phyloP scores from a whole-genome alignment of 2,888 invertebrate genomes.

The Lissocephala sabroskyi region DNA sequence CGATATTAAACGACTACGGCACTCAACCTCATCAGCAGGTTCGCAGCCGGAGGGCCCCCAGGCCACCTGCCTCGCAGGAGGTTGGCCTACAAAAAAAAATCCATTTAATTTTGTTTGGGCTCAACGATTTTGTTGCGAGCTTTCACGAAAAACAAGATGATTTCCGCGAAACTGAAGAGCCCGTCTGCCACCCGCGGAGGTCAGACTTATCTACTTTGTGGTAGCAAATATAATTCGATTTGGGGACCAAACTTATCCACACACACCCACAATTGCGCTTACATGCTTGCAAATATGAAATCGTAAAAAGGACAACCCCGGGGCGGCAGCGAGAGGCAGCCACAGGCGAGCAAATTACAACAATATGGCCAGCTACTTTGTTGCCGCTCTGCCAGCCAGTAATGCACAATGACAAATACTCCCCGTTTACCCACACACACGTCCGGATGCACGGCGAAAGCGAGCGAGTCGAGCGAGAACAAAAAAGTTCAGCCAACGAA shows the following conservation, averaged over 20 bases:
- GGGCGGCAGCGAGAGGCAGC: constrained; percentile 32
- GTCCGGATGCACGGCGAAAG: constrained; percentile 4
- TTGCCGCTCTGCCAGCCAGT: constrained; percentile 54
- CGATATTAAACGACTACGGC: constrained; percentile 24
- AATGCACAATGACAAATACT: constrained; percentile 58
- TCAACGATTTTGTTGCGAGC: too few relatives aligned
- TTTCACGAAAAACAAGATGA: too few relatives aligned
- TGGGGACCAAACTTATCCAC: constrained; percentile 28
- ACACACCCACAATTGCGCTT: constrained; percentile 1
- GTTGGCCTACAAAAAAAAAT: constrained; percentile 21
- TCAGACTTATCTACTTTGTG: constrained; percentile 54
- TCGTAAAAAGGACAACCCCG: constrained; percentile 15
- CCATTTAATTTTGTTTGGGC: neutral
- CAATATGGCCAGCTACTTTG: constrained; percentile 43
- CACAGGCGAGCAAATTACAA: constrained; percentile 50
- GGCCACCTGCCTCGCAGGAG: neutral
- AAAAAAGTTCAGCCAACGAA: constrained; percentile 51
- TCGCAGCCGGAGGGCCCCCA: too few relatives aligned
- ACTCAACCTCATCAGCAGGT: too few relatives aligned
- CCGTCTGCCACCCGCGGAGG: too few relatives aligned
- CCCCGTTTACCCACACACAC: constrained; percentile 8
- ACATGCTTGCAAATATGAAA: constrained; percentile 50
- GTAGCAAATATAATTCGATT: constrained; percentile 60
- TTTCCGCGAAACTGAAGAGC: too few relatives aligned
- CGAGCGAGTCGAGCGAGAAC: constrained; percentile 32